Percentiles rank a stretch among this genome's conserved stretches.
These are phyloP conservation scores for Phytoseiulus persimilis DNA, from an alignment of 2,888 invertebrate species.

Conservation along the genomic window DNA sequence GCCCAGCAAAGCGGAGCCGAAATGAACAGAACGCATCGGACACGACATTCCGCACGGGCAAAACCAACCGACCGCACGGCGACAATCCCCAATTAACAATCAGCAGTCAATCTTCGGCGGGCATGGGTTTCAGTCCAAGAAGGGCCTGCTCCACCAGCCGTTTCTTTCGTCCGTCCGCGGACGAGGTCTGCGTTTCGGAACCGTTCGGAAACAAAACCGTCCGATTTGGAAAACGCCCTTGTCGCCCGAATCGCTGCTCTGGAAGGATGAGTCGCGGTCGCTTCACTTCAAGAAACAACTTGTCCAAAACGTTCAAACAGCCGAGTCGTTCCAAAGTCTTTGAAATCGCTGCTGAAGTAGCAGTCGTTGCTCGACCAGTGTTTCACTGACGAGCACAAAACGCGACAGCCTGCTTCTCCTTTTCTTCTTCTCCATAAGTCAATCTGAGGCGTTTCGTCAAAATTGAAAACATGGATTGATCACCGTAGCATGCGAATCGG, in stretches of 20 bases:
- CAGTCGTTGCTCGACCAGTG: neutral
- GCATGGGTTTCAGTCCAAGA: neutral
- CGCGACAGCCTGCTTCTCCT: neutral
- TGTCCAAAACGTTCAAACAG: neutral
- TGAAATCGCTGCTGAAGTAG: neutral
- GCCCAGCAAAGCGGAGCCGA: neutral
- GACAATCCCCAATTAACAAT: neutral
- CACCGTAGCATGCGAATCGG: neutral
- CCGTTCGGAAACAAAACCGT: neutral
- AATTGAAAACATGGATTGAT: constrained; percentile 5
- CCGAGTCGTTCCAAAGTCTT: neutral
- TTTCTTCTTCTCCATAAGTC: neutral
- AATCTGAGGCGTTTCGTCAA: neutral
- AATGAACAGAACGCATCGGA: neutral
- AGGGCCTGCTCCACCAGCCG: too few species aligned
- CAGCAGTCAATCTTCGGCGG: neutral
- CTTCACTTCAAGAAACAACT: neutral
- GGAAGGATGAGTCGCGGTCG: neutral
- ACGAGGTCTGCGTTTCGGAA: neutral
- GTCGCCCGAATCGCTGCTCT: neutral
- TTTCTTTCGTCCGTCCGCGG: neutral
- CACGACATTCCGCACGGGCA: neutral
- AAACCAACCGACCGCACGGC: neutral
- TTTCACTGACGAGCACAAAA: neutral
- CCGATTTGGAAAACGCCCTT: neutral